These are phyloP conservation scores for Lutraria lutraria DNA, from an alignment of 2,888 invertebrate species.

Conservation along the genomic window DNA sequence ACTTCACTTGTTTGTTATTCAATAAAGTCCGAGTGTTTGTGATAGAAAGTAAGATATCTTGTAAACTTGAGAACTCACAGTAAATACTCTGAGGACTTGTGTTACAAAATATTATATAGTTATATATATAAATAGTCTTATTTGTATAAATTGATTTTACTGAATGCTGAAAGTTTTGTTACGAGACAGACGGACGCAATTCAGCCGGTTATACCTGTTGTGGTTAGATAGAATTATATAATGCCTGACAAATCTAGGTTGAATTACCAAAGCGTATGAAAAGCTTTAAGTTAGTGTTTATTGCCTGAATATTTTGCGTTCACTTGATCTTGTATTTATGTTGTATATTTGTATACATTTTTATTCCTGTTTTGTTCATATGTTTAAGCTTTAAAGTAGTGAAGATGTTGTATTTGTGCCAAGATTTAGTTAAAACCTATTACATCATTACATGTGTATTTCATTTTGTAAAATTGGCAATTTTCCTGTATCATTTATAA, in stretches of 20 bases:
- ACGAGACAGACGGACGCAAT: too few relatives aligned
- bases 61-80: too few relatives aligned
- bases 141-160: too few relatives aligned
- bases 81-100: too few relatives aligned
- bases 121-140: too few relatives aligned
- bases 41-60: too few relatives aligned
- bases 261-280: background rate
- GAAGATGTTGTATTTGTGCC: background rate
- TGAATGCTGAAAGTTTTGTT: too few relatives aligned
- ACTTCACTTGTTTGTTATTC: too few relatives aligned
- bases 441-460: background rate
- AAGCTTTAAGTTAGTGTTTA: background rate
- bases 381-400: background rate
- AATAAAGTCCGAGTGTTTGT: too few relatives aligned
- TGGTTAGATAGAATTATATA: background rate
- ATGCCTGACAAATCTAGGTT: background rate
- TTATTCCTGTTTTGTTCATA: slow-evolving; percentile 3
- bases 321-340: background rate
- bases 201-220: too few relatives aligned
- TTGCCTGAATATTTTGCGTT: background rate
- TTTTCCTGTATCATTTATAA: background rate
- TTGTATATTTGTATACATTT: background rate
- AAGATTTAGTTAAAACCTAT: background rate
- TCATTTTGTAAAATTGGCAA: background rate
- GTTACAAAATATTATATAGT: too few relatives aligned